These are phyloP conservation scores for Drosophila ficusphila DNA, from an alignment of 1,140 invertebrate genomes.

Conservation along the genomic window DNA sequence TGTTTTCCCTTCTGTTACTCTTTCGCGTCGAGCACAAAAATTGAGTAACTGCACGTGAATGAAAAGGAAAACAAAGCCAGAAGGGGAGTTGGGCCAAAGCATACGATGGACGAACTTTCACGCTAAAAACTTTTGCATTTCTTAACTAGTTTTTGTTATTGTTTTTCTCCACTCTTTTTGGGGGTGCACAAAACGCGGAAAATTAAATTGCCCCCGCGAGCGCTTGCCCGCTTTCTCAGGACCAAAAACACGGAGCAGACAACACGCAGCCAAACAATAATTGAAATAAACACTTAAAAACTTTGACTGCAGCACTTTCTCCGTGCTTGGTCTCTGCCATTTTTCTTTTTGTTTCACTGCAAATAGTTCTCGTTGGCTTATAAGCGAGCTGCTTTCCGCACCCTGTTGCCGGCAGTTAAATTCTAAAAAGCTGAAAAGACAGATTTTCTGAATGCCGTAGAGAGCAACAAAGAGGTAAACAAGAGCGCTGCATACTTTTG, in stretches of 20 bases:
- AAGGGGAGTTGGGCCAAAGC: slow-evolving; percentile 4
- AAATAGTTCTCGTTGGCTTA: slow-evolving; percentile 61
- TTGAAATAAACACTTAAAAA: slow-evolving; percentile 83
- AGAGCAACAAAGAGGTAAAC: slow-evolving; percentile 16
- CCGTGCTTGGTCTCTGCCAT: slow-evolving; percentile 12
- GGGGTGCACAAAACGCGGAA: slow-evolving; percentile 65
- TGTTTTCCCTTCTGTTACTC: slow-evolving; percentile 47
- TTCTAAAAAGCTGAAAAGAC: slow-evolving; percentile 60
- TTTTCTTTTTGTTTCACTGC: slow-evolving; percentile 34
- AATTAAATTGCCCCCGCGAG: slow-evolving; percentile 72
- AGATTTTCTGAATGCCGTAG: slow-evolving; percentile 21
- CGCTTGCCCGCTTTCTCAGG: background rate
- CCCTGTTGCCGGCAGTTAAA: slow-evolving; percentile 60
- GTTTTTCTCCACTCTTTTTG: slow-evolving; percentile 35
- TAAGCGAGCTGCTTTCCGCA: slow-evolving; percentile 29
- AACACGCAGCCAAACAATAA: slow-evolving; percentile 74
- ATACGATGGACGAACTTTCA: slow-evolving; percentile 61
- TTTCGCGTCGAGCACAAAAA: slow-evolving; percentile 63
- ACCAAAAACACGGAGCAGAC: slow-evolving; percentile 28
- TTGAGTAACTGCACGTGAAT: slow-evolving; percentile 79
- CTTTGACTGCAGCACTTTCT: slow-evolving; percentile 65
- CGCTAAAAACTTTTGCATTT: slow-evolving; percentile 81
- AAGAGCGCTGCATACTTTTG: slow-evolving; percentile 42
- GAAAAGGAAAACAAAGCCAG: slow-evolving; percentile 75
- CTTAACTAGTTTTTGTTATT: slow-evolving; percentile 82